Conservation (phyloP, 2,888 invertebrate genomes). For the Euproctis similis region DNA sequence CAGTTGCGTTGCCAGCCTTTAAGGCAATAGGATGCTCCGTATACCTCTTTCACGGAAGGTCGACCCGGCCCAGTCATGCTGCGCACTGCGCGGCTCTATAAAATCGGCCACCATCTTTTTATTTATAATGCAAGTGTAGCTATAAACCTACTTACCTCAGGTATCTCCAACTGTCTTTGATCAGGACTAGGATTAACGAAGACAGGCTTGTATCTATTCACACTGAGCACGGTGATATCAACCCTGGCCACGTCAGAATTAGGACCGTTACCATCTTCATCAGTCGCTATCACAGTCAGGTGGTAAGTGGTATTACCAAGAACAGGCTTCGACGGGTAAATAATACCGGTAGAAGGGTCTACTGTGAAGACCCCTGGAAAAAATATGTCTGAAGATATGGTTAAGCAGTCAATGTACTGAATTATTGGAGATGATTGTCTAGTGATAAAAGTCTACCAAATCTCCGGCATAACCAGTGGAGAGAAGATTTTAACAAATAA, state of each 20-base stretch:
- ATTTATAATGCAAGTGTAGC: too few species aligned
- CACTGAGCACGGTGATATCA: constrained; percentile 83
- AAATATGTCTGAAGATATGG: constrained; percentile 5
- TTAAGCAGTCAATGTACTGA: constrained; percentile 3
- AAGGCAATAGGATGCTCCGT: too few species aligned
- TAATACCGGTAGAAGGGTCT: constrained; percentile 84
- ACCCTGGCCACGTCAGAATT: constrained; percentile 82
- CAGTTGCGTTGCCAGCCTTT: too few species aligned
- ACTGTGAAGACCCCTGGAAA: constrained; percentile 82
- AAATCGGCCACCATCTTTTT: too few species aligned
- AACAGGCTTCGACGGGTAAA: constrained; percentile 85
- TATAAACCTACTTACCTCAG: constrained; percentile 82
- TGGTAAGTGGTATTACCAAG: constrained; percentile 73
- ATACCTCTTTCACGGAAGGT: too few species aligned
- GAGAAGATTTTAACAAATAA: too few species aligned
- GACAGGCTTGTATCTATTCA: constrained; percentile 88
- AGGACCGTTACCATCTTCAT: constrained; percentile 78
- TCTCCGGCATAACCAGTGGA: too few species aligned
- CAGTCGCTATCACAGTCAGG: constrained; percentile 84
- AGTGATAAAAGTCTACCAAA: too few species aligned
- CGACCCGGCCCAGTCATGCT: too few species aligned
- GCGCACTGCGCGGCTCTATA: too few species aligned
- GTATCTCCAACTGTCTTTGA: constrained; percentile 85
- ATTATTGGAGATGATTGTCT: not conserved
- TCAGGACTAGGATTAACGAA: constrained; percentile 86